Evolutionary conservation across 2,113 vertebrate species (phyloP).

Genomic region (Clupea harengus): DNA sequence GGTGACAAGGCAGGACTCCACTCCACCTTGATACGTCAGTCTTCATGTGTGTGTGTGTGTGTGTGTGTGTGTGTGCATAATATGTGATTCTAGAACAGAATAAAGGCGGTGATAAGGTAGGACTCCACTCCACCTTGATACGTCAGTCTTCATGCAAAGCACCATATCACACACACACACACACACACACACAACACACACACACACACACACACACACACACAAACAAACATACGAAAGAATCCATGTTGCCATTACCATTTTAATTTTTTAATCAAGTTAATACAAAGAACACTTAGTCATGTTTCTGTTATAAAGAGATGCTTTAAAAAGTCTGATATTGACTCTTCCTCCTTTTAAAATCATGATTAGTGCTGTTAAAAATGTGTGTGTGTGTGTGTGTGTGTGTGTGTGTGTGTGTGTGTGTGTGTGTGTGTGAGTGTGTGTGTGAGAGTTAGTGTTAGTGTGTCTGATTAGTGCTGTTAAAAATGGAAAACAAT

Average conservation of each 20-base stretch:
- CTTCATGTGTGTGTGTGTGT: too few species aligned
- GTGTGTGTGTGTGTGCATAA: too few species aligned
- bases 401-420: too few species aligned
- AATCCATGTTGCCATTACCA: slow-evolving; percentile 28
- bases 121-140: not conserved
- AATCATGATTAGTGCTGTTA: slow-evolving; percentile 37
- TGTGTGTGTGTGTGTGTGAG: too few species aligned
- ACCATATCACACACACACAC: not conserved
- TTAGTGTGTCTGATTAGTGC: slow-evolving; percentile 36
- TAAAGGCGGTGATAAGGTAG: not conserved
- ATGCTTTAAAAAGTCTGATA: slow-evolving; percentile 51
- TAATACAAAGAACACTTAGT: slow-evolving; percentile 56
- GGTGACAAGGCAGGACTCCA: not conserved
- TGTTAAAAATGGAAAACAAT: slow-evolving; percentile 38
- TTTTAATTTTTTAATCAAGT: slow-evolving; percentile 57
- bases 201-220: too few species aligned
- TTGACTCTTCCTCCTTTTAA: slow-evolving; percentile 35
- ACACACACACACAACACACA: too few species aligned
- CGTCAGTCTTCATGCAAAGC: not conserved
- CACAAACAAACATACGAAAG: not conserved
- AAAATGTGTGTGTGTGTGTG: too few species aligned
- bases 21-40: not conserved
- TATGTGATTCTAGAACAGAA: too few species aligned
- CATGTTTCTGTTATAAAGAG: slow-evolving; percentile 48
- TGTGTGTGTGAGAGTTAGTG: too few species aligned